These are phyloP conservation scores for Brachyptera putata DNA, from an alignment of 2,888 invertebrate species.

Conservation along the genomic window DNA sequence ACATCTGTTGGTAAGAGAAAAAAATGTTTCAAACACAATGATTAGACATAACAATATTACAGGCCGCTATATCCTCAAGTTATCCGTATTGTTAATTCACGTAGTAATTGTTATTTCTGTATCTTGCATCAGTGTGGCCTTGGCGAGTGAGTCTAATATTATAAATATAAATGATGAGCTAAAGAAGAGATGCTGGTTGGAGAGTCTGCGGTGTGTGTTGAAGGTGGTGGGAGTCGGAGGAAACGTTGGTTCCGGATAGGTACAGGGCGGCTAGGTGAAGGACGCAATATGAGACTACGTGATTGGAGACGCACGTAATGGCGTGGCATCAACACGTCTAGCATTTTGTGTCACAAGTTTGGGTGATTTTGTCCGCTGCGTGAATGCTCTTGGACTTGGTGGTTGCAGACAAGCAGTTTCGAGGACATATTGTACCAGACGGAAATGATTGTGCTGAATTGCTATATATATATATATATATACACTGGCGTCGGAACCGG, in stretches of 20 bases:
- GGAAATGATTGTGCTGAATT: no score
- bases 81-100: constrained; percentile 4
- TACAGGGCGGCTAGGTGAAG: constrained; percentile 4
- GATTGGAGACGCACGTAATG: neutral
- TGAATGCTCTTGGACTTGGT: no score
- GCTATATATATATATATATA: no score
- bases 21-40: constrained; percentile 33
- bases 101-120: constrained; percentile 14
- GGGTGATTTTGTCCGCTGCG: no score
- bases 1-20: no score
- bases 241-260: constrained; percentile 1
- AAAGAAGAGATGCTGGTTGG: constrained; percentile 8
- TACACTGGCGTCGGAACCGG: no score
- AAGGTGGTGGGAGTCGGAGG: neutral
- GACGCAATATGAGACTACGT: neutral
- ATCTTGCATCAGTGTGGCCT: constrained; percentile 17
- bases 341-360: no score
- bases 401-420: no score
- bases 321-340: no score
- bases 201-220: constrained; percentile 3
- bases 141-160: constrained; percentile 14
- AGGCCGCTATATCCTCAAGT: neutral
- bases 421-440: no score
- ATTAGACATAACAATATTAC: constrained; percentile 9
- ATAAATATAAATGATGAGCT: constrained; percentile 26